Evolutionary conservation across 2,113 vertebrate genomes (phyloP).

Genomic region (Corydoras maculifer): DNA sequence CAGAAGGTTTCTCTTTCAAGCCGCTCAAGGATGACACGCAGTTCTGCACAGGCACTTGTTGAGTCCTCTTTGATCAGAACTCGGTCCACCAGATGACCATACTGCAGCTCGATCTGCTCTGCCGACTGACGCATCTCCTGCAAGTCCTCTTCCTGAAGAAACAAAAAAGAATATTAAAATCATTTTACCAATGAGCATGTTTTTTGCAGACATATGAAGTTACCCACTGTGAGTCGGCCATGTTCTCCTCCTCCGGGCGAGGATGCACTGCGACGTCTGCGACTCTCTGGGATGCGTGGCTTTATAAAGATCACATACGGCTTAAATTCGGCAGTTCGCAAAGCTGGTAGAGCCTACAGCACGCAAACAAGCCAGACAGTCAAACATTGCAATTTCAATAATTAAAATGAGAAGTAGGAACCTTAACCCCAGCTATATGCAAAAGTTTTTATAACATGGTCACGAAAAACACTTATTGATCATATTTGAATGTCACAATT

Average conservation of each 20-base stretch:
- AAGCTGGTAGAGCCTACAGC: constrained; percentile 77
- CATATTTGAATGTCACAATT: too few species aligned
- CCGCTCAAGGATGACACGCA: constrained; percentile 74
- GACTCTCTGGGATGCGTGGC: constrained; percentile 75
- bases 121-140: constrained; percentile 86
- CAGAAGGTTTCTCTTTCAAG: constrained; percentile 81
- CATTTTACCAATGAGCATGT: neutral
- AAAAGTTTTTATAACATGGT: too few species aligned
- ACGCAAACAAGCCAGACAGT: neutral
- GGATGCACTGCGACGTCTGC: constrained; percentile 62
- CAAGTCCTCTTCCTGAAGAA: constrained; percentile 78
- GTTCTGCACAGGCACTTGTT: constrained; percentile 74
- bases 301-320: constrained; percentile 89
- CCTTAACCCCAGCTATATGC: too few species aligned
- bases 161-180: neutral
- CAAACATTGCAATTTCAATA: too few species aligned
- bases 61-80: constrained; percentile 84
- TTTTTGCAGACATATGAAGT: neutral
- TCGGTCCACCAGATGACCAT: constrained; percentile 82
- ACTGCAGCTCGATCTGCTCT: constrained; percentile 82
- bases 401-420: too few species aligned
- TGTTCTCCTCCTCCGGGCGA: constrained; percentile 75
- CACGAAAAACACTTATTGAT: too few species aligned
- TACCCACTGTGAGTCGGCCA: constrained; percentile 60
- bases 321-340: constrained; percentile 88